phyloP scores from a whole-genome alignment of 2,888 invertebrate species.

The Poecilus cupreus region DNA sequence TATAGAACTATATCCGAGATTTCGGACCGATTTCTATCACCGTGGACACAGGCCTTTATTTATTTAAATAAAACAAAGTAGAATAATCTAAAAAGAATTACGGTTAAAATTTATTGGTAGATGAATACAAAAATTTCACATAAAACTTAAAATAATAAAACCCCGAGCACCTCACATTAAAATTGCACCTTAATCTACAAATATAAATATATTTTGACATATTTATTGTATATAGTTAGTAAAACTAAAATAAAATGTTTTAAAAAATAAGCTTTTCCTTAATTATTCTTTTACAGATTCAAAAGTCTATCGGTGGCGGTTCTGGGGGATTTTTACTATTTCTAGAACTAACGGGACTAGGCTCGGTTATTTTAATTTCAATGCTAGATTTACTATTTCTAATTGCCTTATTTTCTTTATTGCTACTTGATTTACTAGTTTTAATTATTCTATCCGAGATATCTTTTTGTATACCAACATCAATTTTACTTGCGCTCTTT shows the following conservation, averaged over 20 bases:
- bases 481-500: not conserved
- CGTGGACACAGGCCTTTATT: too few species aligned
- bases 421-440: not conserved
- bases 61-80: not conserved
- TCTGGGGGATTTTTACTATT: slow-evolving; percentile 60
- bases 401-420: not conserved
- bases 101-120: slow-evolving; percentile 9
- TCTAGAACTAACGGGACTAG: not conserved
- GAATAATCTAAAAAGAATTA: not conserved
- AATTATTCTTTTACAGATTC: slow-evolving; percentile 6
- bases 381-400: not conserved
- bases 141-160: slow-evolving; percentile 2
- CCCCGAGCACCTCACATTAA: slow-evolving; percentile 20
- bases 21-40: too few species aligned
- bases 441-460: not conserved
- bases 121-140: slow-evolving; percentile 7
- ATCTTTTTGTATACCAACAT: not conserved
- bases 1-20: too few species aligned
- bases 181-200: slow-evolving; percentile 45
- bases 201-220: slow-evolving; percentile 43
- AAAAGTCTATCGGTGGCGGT: slow-evolving; percentile 66
- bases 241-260: slow-evolving; percentile 54
- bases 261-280: slow-evolving; percentile 8
- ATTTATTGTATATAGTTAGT: slow-evolving; percentile 55
- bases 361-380: not conserved